Evolutionary conservation across 2,888 invertebrate species (phyloP), one percentile per base, ranked within the genome.

Genomic region (Ptycholaimellus sp.): DNA sequence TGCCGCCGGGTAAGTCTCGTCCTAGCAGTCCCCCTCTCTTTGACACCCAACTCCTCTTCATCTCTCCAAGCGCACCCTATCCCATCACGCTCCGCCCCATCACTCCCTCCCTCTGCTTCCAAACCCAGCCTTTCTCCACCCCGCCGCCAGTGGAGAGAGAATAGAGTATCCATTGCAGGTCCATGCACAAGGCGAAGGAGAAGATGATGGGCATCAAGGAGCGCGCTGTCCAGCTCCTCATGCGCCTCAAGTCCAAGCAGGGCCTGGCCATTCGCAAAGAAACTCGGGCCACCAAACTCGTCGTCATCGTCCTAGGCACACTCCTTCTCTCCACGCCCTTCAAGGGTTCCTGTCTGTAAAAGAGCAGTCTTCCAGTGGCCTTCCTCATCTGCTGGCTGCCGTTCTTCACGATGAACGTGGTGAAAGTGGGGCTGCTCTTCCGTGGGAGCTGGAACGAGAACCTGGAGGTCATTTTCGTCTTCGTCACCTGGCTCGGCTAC

Each of bases 371-470:
- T 51, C 57, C 57, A 58, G 64, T 63, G 11, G 59, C 61, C 7
- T 65, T 65, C 46, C 53, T 65, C 9, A 50, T 59, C 29, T 66
- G 64, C 43, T 66, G 64, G 64, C 48, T 60, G 36, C 65, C 65
- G 11, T 65, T 65, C 49, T 65, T 65, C 49, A 59, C 61, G 19
- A 50, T 64, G 22, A 65, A 65, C 49, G 51, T 56, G 47, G 41
- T 52, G 38, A 54, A 54, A 44, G 52, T 54, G n/a, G 45, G 49
- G 35, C 40, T 56, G 18, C 42, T 50, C 29, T 39, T 41, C 33
- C 42, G 44, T 30, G 38, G 33, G 1, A 54, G 56, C 54, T 45
- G 51, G 7, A 34, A 46, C 13, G 43, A 46, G 38, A 6, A 49
- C 5, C 21, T 42, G 21, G 46, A 49, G 39, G 31, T 35, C 9